Percentiles rank a stretch among this genome's conserved stretches.
phyloP scores from a whole-genome alignment of 2,797 vertebrate genomes.

The Carapus acus region DNA sequence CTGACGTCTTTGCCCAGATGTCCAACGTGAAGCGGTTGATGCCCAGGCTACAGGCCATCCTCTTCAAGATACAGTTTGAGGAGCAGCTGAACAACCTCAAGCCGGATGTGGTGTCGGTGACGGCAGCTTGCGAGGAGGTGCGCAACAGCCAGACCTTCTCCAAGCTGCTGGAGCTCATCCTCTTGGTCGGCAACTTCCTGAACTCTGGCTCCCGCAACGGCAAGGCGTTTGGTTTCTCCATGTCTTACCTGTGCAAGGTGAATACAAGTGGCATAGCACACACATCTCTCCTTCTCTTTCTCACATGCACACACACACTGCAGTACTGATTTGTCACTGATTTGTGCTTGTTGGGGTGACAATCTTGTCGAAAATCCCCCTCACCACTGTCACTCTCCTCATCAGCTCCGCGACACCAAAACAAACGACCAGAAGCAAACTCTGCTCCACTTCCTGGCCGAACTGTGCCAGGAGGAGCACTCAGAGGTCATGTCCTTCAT shows the following conservation, averaged over 20 bases:
- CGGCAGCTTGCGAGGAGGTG: constrained; percentile 87
- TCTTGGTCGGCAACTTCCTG: constrained; percentile 88
- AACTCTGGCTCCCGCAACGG: constrained; percentile 88
- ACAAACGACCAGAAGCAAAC: constrained; percentile 82
- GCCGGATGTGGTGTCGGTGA: constrained; percentile 87
- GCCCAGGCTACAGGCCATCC: constrained; percentile 79
- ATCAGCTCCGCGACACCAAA: constrained; percentile 78
- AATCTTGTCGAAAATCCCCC: too few relatives aligned
- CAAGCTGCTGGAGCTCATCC: constrained; percentile 77
- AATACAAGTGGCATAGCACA: too few relatives aligned
- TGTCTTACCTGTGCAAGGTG: constrained; percentile 83
- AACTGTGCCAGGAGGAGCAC: constrained; percentile 78
- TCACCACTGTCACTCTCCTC: constrained; percentile 18
- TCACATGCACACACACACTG: too few relatives aligned
- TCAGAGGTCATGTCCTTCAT: constrained; percentile 80
- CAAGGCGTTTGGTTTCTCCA: constrained; percentile 82
- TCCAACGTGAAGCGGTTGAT: constrained; percentile 77
- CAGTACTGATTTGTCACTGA: too few relatives aligned
- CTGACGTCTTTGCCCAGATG: constrained; percentile 68
- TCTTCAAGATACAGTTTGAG: constrained; percentile 85
- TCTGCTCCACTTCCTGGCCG: constrained; percentile 83
- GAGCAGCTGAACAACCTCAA: constrained; percentile 90
- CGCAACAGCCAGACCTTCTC: constrained; percentile 77
- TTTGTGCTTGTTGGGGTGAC: constrained; percentile 3
- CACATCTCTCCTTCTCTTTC: too few relatives aligned